Conservation (phyloP, 2,888 invertebrate species). For the Anthoptus insignis region DNA sequence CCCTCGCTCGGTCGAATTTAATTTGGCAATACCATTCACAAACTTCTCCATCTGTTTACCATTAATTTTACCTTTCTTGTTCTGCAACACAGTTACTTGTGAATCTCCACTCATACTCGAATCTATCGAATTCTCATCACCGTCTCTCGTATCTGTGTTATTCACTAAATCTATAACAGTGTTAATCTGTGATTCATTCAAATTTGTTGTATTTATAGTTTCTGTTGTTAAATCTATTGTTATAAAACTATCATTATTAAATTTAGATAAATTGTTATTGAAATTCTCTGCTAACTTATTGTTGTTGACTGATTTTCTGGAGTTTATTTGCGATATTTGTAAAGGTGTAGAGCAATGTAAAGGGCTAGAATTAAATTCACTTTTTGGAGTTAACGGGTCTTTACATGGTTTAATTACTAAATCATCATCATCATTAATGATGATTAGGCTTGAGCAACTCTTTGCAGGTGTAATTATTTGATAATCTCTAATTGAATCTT, state of each 20-base stretch:
- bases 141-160: conserved; percentile 57
- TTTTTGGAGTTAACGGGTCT: conserved; percentile 36
- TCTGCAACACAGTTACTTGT: conserved; percentile 66
- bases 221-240: conserved; percentile 74
- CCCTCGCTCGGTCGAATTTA: conserved; percentile 65
- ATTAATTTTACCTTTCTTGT: conserved; percentile 46
- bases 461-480: conserved; percentile 34
- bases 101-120: conserved; percentile 71
- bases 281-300: conserved; percentile 48
- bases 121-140: conserved; percentile 55
- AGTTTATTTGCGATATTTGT: conserved; percentile 23
- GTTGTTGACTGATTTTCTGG: conserved; percentile 39
- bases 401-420: conserved; percentile 39
- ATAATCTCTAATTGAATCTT: conserved; percentile 25
- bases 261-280: conserved; percentile 61
- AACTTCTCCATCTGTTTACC: conserved; percentile 59
- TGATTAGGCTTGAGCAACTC: conserved; percentile 43
- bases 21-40: conserved; percentile 64
- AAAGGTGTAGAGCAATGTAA: conserved; percentile 67
- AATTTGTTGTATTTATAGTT: conserved; percentile 42
- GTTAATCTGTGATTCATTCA: conserved; percentile 36
- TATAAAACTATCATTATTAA: conserved; percentile 65
- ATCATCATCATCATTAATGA: conserved; percentile 60
- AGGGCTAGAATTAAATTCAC: conserved; percentile 42
- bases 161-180: conserved; percentile 66